Evolutionary conservation across 2,797 vertebrate species (phyloP).

Genomic region (Delichon dasypus): DNA sequence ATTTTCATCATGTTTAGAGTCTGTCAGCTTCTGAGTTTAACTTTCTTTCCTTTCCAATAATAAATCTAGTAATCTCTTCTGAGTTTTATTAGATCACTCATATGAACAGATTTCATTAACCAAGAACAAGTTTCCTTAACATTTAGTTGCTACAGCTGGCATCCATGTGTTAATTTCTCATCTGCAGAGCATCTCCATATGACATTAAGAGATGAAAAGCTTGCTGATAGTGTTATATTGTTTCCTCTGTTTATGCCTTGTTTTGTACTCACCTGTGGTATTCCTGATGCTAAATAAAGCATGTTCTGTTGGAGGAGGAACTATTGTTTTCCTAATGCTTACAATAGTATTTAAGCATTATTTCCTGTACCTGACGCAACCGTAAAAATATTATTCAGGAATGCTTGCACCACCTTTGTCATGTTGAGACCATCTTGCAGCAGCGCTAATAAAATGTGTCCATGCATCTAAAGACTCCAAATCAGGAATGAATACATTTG

Average conservation of each 20-base stretch:
- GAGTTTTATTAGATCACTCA: constrained; percentile 8
- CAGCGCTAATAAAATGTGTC: neutral
- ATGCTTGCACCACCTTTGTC: neutral
- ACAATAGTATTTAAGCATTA: neutral
- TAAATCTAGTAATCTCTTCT: constrained; percentile 42
- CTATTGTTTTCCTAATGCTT: neutral
- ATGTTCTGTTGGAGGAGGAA: neutral
- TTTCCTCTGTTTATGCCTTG: constrained; percentile 33
- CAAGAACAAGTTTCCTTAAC: constrained; percentile 10
- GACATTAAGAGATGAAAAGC: constrained; percentile 24
- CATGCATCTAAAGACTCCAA: neutral
- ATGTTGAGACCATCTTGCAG: neutral
- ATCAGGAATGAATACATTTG: neutral
- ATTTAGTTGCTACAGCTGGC: constrained; percentile 35
- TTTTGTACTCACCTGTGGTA: constrained; percentile 31
- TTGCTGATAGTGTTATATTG: neutral
- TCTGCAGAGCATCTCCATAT: neutral
- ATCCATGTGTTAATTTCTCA: constrained; percentile 28
- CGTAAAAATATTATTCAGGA: constrained; percentile 17
- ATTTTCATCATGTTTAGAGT: constrained; percentile 41
- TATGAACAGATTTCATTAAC: constrained; percentile 41
- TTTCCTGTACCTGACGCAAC: constrained; percentile 22
- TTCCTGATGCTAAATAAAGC: constrained; percentile 1
- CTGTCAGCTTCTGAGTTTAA: neutral
- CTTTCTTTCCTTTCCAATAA: constrained; percentile 50